Evolutionary conservation across 1,140 invertebrate species (phyloP), one percentile per base, ranked within the genome.

Genomic region (Hestina assimilis): DNA sequence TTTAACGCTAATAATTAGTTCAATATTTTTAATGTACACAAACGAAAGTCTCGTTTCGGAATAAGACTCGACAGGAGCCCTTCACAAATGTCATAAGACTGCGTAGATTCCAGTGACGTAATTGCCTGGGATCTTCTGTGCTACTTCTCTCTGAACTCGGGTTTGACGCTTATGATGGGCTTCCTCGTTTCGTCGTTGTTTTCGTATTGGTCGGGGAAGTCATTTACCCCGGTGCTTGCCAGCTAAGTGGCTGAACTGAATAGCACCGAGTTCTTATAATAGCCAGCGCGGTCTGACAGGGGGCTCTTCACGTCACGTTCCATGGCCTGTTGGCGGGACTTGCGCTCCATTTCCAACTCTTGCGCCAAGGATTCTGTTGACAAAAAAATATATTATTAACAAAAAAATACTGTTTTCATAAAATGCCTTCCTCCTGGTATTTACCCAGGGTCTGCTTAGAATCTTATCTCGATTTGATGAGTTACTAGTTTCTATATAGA

Each of bases 241-340:
- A 89, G 92, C 93, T 95, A 96, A 90, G 94, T 96, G 73, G 94
- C 94, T 69, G 93, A 94, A 61, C 93, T 95, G 79, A 95, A 96
- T 41, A 96, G 90, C 56, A 95, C 94, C 8, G 94, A 95, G 82
- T 95, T 95, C 84, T 96, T 95, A 90, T 95, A 96, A 87, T 95
- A 95, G 65, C 91, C 91, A 60, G 93, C 91, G 69, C 93, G 90
- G 72, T 96, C 95, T 81, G 95, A 94, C 60, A 96, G 90, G 20
- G 94, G 94, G 75, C 94, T 94, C 87, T 96, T 96, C 26, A 95
- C 94, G 75, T 96, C 95, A 63, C 94, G 91, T 75, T 96, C 95
- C 68, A 92, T 89, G 31, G 93, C 91, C 60, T 95, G 94, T 72
- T 95, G 94, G 53, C 94, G 92, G 26, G 93, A 92, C 84, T 96